A percentile compares a stretch with the other conserved stretches of the same genome.
Evolutionary conservation across 1,140 invertebrate species (phyloP).

Genomic region (Homarus americanus): DNA sequence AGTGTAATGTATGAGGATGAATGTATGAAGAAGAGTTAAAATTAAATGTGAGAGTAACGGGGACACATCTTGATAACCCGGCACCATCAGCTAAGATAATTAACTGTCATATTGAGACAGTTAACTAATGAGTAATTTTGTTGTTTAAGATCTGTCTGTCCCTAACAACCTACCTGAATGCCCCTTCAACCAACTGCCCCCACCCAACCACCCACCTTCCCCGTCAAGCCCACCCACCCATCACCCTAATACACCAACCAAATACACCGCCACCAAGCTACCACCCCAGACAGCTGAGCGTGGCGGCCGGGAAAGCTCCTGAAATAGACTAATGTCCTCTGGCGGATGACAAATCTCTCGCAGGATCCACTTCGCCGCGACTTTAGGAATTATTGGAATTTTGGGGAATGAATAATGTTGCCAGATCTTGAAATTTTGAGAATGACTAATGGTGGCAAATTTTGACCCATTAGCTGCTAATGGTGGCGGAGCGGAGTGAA

Average conservation of each 20-base stretch:
- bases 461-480: slow-evolving; percentile 14
- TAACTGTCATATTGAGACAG: too few relatives aligned
- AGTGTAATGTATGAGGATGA: too few relatives aligned
- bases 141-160: too few relatives aligned
- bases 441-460: slow-evolving; percentile 7
- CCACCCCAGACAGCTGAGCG: background rate
- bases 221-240: background rate
- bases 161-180: too few relatives aligned
- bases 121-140: too few relatives aligned
- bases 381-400: slow-evolving; percentile 11
- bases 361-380: background rate
- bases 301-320: background rate
- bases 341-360: background rate
- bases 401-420: background rate
- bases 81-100: too few relatives aligned
- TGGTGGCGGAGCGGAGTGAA: background rate
- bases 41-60: too few relatives aligned
- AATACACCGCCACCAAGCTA: background rate
- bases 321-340: slow-evolving; percentile 2
- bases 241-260: background rate
- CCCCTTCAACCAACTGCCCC: too few relatives aligned
- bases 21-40: too few relatives aligned
- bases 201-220: background rate
- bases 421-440: slow-evolving; percentile 7
- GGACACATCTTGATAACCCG: too few relatives aligned